Evolutionary conservation across 92 coral and sea anemone genomes (phyloP), one percentile per base, ranked within the genome.

Genomic region (Epizoanthus illoricatus): DNA sequence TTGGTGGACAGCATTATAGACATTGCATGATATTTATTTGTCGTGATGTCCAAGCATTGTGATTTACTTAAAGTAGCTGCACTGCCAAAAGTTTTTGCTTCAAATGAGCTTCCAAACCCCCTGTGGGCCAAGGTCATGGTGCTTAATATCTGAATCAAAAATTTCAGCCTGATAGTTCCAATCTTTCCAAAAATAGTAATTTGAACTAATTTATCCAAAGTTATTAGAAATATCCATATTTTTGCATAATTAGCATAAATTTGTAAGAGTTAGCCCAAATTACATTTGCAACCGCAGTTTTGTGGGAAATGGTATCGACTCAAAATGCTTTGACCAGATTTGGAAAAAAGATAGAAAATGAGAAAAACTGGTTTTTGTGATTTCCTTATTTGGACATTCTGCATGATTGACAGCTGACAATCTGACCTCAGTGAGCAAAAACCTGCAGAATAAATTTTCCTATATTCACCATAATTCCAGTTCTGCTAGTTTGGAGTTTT

Each of bases 81-180:
- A 60, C 65, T 60, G 65, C 65, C 65, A 60, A 60, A 60, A 3
- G 21, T n/a, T 60, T 60, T 60, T 17, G 65, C 65, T 58, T 58
- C 16, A n/a, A 58, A 58, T 58, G 19, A 58, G 62, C 16, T 58
- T 12, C 62, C 12, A 58, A 58, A 58, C 36, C 15, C 15, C 62
- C 62, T 8, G 17, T 58, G 1, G 62, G 62, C 62, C 62, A 58
- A 58, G 62, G 16, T 58, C 16, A 58, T 58, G 62, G 12, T 58
- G 62, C 13, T 4, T 58, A 58, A 58, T 12, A 58, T 58, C 16
- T 8, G 13, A 58, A 58, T 7, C 62, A 4, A 58, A 58, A 58
- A 58, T 58, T 58, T 58, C 16, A 58, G 16, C 62, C 18, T 3
- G 20, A 58, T 58, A 58, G 12, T n/a, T 58, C 62, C 62, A 58